Base-by-base conservation (phyloP, 2,888 invertebrate species). In the Lydus trimaculatus region DNA sequence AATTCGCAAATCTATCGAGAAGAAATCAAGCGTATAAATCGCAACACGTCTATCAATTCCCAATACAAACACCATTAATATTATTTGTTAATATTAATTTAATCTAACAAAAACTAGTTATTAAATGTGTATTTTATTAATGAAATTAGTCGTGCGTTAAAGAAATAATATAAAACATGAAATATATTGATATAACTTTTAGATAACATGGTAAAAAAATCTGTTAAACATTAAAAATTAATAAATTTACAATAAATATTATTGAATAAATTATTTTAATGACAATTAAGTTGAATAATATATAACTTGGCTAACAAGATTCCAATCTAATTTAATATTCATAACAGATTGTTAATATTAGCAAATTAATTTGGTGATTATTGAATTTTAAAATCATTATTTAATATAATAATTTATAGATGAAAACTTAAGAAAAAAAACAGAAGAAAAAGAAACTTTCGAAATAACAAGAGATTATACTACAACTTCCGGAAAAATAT, bases 91-190 rank as follows among this genome's bases (percentile, higher is more conserved):
- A 3, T 28, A 28, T 28, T 4, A 28, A 28, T 28, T 3, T 28
- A 36, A 36, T 5, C 36, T 36, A 36, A 36, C 13, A 13, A 36
- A 36, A 36, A 36, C 36, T 36, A 36, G 36, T 36, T 5, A 36
- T 36, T 36, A 36, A 36, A 36, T 36, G 13, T 36, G 36, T 36
- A 36, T 43, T 43, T 43, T 43, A 43, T 43, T 43, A 43, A 43
- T 43, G 4, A 43, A 43, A 43, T 43, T 43, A 43, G 43, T 43
- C 43, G 43, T 43, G 43, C 43, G 43, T 43, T 43, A 43, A 43
- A 8, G 17, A 17, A 43, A 43, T 43, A 43, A 43, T 43, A 43
- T 43, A 43, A 43, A 43, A 43, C n/a, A 43, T 43, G 17, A n/a
- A 43, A 43, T 43, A 36, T 43, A 43, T n/a, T 43, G 43, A 43